A percentile compares a stretch with the other conserved stretches of the same genome.
Conservation (phyloP, 2,888 invertebrate species). For the Oscheius myriophilus region DNA sequence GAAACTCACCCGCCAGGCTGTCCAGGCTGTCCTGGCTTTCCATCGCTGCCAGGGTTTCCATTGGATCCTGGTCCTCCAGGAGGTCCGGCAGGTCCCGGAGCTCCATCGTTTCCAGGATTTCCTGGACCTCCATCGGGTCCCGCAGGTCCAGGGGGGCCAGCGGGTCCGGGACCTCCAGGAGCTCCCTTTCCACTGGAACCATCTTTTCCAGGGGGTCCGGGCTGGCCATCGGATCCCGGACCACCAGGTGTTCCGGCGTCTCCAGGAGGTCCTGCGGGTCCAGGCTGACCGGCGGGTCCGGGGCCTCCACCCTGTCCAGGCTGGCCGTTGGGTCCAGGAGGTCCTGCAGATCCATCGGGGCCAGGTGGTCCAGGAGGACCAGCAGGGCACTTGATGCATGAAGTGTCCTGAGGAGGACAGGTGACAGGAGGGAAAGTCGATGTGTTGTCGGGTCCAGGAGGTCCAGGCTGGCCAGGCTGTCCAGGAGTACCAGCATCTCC, state of each 20-base stretch:
- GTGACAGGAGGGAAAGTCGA: conserved; percentile 54
- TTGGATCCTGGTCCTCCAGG: conserved; percentile 47
- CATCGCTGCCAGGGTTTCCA: conserved; percentile 41
- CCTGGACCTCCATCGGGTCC: conserved; percentile 58
- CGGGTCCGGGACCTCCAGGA: conserved; percentile 55
- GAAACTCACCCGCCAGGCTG: conserved; percentile 33
- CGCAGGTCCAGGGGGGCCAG: conserved; percentile 53
- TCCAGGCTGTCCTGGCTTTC: conserved; percentile 48
- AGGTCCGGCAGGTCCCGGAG: conserved; percentile 54
- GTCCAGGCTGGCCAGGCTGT: conserved; percentile 58
- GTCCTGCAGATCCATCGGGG: conserved; percentile 56
- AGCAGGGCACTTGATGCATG: conserved; percentile 63
- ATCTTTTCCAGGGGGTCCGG: conserved; percentile 55
- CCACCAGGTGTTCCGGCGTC: conserved; percentile 51
- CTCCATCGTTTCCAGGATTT: conserved; percentile 55
- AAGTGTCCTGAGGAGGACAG: conserved; percentile 49
- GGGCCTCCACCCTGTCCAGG: conserved; percentile 52
- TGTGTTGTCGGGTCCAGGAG: conserved; percentile 55
- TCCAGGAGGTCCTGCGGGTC: conserved; percentile 56
- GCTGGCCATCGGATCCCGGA: conserved; percentile 38
- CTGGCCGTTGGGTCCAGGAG: conserved; percentile 54
- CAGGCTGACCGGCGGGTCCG: conserved; percentile 57
- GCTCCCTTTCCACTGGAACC: conserved; percentile 57
- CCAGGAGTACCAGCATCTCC: conserved; percentile 59
- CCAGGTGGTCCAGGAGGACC: conserved; percentile 64